These are phyloP conservation scores for Corythaixoides concolor DNA, from an alignment of 2,113 vertebrate species.

Conservation along the genomic window DNA sequence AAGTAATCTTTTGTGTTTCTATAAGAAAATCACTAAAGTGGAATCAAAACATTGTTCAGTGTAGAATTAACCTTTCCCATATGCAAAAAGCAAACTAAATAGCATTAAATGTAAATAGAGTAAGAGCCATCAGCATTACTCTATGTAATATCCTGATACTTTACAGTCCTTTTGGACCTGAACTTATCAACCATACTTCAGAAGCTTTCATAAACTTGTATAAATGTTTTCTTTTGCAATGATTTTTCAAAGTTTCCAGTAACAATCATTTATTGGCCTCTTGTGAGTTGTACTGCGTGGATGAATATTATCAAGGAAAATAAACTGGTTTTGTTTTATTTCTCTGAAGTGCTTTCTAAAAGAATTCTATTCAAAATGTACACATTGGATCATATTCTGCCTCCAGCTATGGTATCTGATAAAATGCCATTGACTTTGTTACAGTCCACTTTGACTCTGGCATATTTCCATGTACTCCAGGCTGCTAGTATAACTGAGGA, in stretches of 20 bases:
- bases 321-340: slow-evolving; percentile 37
- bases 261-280: slow-evolving; percentile 53
- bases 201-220: slow-evolving; percentile 55
- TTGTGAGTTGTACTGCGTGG: slow-evolving; percentile 1
- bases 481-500: neutral
- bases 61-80: slow-evolving; percentile 13
- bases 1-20: slow-evolving; percentile 48
- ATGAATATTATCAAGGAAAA: slow-evolving; percentile 47
- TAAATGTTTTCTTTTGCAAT: slow-evolving; percentile 66
- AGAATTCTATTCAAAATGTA: slow-evolving; percentile 6
- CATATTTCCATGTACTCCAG: slow-evolving; percentile 4
- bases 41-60: slow-evolving; percentile 36
- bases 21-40: neutral
- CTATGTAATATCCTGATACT: slow-evolving; percentile 42
- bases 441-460: slow-evolving; percentile 15
- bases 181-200: slow-evolving; percentile 41
- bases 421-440: slow-evolving; percentile 41
- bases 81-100: slow-evolving; percentile 9
- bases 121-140: slow-evolving; percentile 4
- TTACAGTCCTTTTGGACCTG: slow-evolving; percentile 46
- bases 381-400: neutral
- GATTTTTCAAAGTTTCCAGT: slow-evolving; percentile 63
- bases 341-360: slow-evolving; percentile 48
- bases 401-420: slow-evolving; percentile 27
- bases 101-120: slow-evolving; percentile 13